Base-by-base conservation (phyloP, 2,888 invertebrate genomes). In the Clunio marinus region DNA sequence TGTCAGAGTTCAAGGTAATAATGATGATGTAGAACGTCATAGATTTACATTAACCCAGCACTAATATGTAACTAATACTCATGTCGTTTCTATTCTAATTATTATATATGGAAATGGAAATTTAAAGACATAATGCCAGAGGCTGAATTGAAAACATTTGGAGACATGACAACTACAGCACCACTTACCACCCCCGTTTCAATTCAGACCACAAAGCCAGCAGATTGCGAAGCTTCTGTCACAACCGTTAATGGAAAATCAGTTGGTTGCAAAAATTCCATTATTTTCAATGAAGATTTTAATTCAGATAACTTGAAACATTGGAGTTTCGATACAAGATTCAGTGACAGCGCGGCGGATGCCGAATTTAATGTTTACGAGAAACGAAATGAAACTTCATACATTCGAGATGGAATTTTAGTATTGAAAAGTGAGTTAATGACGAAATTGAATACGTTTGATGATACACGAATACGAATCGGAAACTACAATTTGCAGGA, bases 261-360 rank as follows among this genome's bases (percentile, higher is more conserved):
- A 22, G 66, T 66, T 22, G 63, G 10, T 46, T 66, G 66, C 55
- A 66, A 55, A 37, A 32, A 35, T 55, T 32, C 66, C 66, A 66
- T 66, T 55, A 66, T 51, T 35, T 55, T 66, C 37, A 24, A 51
- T 66, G 66, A 66, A 35, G 66, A 66, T 35, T 66, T 66, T 55
- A 63, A 63, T 63, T 66, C 35, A 22, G 55, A 66, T 66, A 55
- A 66, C 55, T 66, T 66, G 25, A 66, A 35, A 35, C 35, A 66
- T 66, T 66, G 66, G 51, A 24, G 35, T 22, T 22, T 35, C 66
- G 66, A 51, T 25, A 35, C 55, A 24, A 32, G 66, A 32, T 66
- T 55, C 24, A 55, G 27, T 24, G 65, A 51, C 32, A 20, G n/a
- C 20, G 13, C 41, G n/a, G 37, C 62, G 32, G 51, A 66, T 22